These are phyloP conservation scores for Lamellibrachia luymesi DNA, from an alignment of 1,140 invertebrate species.

Conservation along the genomic window DNA sequence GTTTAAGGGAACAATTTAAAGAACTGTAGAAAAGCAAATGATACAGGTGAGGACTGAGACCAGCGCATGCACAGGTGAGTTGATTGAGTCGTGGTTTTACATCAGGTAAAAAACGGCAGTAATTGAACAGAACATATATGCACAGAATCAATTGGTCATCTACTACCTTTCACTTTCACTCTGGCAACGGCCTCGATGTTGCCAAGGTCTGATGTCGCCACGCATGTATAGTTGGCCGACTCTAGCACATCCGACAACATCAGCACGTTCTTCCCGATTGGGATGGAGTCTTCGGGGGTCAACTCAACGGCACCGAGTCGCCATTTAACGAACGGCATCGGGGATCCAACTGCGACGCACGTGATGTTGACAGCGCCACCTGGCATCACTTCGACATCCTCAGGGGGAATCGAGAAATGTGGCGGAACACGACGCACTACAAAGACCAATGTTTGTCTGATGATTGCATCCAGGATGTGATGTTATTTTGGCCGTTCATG, in stretches of 20 bases:
- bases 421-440: conserved; percentile 88
- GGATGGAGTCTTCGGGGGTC: conserved; percentile 63
- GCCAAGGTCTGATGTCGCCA: conserved; percentile 89
- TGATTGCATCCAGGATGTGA: neutral
- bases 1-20: neutral
- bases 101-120: neutral
- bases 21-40: neutral
- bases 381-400: conserved; percentile 83
- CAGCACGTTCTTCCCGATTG: conserved; percentile 74
- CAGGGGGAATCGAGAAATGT: conserved; percentile 88
- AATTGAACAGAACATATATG: neutral
- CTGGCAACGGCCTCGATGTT: conserved; percentile 81
- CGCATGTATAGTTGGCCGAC: conserved; percentile 94
- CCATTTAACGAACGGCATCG: conserved; percentile 97
- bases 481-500: neutral
- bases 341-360: conserved; percentile 93
- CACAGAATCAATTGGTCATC: neutral
- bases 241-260: conserved; percentile 82
- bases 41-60: neutral
- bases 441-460: neutral
- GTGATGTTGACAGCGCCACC: conserved; percentile 88
- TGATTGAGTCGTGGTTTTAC: neutral
- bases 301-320: conserved; percentile 81
- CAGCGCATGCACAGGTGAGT: neutral
- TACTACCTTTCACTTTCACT: conserved; percentile 89